Percentiles rank a stretch among this genome's conserved stretches.
Evolutionary conservation across 1,140 invertebrate species (phyloP).

Genomic region (Aradophagus sp.): DNA sequence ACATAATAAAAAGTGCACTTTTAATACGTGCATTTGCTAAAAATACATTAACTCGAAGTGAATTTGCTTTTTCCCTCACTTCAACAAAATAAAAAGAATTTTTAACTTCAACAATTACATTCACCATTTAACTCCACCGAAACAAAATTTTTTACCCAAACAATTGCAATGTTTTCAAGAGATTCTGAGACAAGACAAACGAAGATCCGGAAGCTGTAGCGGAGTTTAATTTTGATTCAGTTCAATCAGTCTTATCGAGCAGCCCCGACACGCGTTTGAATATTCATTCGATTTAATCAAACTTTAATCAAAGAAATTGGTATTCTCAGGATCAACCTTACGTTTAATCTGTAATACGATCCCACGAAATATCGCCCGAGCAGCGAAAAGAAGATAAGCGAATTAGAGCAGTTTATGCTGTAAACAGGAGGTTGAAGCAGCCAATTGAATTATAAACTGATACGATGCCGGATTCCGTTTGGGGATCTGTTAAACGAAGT

Average conservation of each 20-base stretch:
- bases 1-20: no score
- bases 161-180: no score
- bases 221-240: slow-evolving; percentile 16
- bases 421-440: slow-evolving; percentile 40
- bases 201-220: slow-evolving; percentile 3
- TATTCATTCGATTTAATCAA: slow-evolving; percentile 42
- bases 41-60: no score
- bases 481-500: slow-evolving; percentile 24
- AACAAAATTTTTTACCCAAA: no score
- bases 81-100: no score
- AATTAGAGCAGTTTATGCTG: slow-evolving; percentile 37
- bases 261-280: slow-evolving; percentile 15
- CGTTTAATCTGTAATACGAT: slow-evolving; percentile 46
- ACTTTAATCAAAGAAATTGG: slow-evolving; percentile 41
- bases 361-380: slow-evolving; percentile 29
- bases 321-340: slow-evolving; percentile 35
- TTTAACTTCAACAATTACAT: no score
- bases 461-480: slow-evolving; percentile 16
- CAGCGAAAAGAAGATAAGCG: slow-evolving; percentile 36
- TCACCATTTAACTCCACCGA: no score
- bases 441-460: slow-evolving; percentile 13
- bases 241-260: slow-evolving; percentile 1
- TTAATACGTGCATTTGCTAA: no score
- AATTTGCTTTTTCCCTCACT: no score
- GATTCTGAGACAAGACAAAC: not conserved